Conservation (phyloP, 2,888 invertebrate genomes). For the Chrysolina haemoptera region DNA sequence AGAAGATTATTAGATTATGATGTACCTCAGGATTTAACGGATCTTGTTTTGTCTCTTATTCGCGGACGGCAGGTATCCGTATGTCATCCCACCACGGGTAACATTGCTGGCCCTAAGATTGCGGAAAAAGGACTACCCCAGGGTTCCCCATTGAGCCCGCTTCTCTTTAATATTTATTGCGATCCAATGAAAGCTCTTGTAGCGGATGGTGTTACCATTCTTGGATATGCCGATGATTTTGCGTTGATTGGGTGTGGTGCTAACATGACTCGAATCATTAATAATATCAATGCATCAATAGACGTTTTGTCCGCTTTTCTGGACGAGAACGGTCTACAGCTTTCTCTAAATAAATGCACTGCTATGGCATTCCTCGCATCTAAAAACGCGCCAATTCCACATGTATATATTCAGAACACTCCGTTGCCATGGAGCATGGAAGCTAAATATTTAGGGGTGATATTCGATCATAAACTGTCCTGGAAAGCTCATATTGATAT, state of each 20-base stretch:
- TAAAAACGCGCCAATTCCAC: too few relatives aligned
- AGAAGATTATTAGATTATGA: not conserved
- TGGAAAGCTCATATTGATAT: conserved; percentile 17
- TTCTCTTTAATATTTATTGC: conserved; percentile 18
- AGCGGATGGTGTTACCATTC: not conserved
- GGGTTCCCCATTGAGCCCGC: conserved; percentile 13
- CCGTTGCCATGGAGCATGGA: not conserved
- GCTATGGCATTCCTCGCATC: not conserved
- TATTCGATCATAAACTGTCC: conserved; percentile 2
- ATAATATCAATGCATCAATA: too few relatives aligned
- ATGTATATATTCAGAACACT: too few relatives aligned
- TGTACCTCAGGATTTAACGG: conserved; percentile 9
- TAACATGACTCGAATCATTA: too few relatives aligned
- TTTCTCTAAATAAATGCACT: not conserved
- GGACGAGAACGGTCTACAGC: not conserved
- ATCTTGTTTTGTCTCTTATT: conserved; percentile 2
- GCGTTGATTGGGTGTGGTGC: too few relatives aligned
- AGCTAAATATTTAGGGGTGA: conserved; percentile 6
- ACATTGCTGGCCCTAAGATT: not conserved
- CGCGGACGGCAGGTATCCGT: conserved; percentile 6
- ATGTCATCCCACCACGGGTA: not conserved
- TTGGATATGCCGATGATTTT: too few relatives aligned
- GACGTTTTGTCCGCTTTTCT: not conserved
- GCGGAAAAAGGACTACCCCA: conserved; percentile 20
- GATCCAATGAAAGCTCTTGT: not conserved